A percentile compares a stretch with the other conserved stretches of the same genome.
phyloP scores from a whole-genome alignment of 2,113 vertebrate genomes.

The Clarias macrocephalus region DNA sequence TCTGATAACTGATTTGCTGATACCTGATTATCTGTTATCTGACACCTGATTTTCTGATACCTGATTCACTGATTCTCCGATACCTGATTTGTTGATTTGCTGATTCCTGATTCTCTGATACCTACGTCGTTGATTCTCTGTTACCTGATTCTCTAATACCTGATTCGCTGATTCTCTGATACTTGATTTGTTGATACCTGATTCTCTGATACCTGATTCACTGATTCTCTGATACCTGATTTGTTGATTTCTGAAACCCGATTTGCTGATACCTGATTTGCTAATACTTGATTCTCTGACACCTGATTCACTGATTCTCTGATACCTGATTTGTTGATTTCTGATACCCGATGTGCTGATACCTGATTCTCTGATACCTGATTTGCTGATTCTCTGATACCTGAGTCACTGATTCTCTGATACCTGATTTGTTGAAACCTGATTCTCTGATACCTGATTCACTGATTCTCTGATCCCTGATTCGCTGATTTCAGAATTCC shows the following conservation, averaged over 20 bases:
- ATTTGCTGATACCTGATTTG: neutral
- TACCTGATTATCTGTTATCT: neutral
- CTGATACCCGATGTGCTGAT: neutral
- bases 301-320: too few relatives aligned
- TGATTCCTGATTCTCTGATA: neutral
- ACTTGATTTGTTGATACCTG: neutral
- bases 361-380: neutral
- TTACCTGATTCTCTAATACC: too few relatives aligned
- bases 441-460: neutral
- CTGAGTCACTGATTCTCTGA: neutral
- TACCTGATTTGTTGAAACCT: neutral
- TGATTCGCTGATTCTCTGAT: too few relatives aligned
- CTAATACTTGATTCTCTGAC: neutral
- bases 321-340: too few relatives aligned
- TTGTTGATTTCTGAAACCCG: neutral
- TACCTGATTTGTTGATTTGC: neutral
- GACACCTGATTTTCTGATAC: neutral
- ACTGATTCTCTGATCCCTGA: neutral
- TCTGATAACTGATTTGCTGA: neutral
- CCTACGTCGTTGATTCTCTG: neutral
- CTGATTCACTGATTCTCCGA: neutral
- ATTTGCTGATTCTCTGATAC: rapidly evolving
- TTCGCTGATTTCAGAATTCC: neutral
- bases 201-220: neutral
- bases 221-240: too few relatives aligned